Evolutionary conservation across 2,797 vertebrate species (phyloP), one percentile per base, ranked within the genome.

Genomic region (Crypturellus tataupa): DNA sequence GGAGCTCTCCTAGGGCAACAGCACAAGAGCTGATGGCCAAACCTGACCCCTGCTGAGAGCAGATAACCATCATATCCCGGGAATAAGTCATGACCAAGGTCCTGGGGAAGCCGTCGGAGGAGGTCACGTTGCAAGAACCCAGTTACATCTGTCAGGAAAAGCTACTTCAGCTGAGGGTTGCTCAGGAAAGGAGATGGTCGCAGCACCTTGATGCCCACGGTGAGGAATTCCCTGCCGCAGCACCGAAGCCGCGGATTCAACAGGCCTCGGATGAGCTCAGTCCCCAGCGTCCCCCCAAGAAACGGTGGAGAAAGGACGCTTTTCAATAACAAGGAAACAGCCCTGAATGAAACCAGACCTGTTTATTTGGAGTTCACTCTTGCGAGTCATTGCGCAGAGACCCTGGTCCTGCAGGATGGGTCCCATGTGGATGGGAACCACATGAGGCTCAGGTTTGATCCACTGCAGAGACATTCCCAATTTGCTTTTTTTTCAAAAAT

Each of bases 321-420:
- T 95, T 97, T 92, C 94, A 97, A 94, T 94, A 96, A 95, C 89
- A 93, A 96, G 95, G 93, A 96, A 97, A 95, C 83, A 94, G 63
- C 84, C 85, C 87, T 96, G 93, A 97, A 94, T 84, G 90, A 95
- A 96, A 96, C 85, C 96, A 97, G 96, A 89, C 86, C 91, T 96
- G 94, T 97, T 97, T 97, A 81, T 96, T 95, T 94, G 95, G 94
- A 94, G 44, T 90, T 97, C 91, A 33, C 87, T 94, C 92, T 96
- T 96, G 96, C 96, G 86, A 85, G 80, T 97, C 94, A 88, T 79
- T 91, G 87, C 82, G 79, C 84, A 84, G 85, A 93, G 92, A 95
- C 86, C 73, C 71, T 75, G 70, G 83, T 95, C 80, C 87, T 80
- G 40, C 87, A 94, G 92, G 77, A 46, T 35, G 51, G 87, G 78